Conservation (phyloP, 1,140 invertebrate genomes). For the Hypsibius dujardini region DNA sequence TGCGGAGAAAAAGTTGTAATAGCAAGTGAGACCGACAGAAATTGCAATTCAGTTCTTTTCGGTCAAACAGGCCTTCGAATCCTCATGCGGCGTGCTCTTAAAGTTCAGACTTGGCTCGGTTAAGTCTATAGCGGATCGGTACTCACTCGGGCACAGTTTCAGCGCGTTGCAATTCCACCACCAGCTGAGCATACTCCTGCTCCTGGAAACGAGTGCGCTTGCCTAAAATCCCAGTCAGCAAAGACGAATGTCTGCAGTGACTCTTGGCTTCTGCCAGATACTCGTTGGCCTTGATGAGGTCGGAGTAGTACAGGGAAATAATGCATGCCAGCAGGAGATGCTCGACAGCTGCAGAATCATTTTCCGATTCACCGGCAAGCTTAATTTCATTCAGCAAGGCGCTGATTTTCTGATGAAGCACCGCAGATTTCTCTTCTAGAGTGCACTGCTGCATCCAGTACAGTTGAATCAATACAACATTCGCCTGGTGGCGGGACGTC, state of each 20-base stretch:
- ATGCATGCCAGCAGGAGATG: neutral
- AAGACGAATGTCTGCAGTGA: neutral
- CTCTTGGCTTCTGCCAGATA: neutral
- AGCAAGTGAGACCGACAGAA: neutral
- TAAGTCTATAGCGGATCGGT: neutral
- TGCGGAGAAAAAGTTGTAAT: neutral
- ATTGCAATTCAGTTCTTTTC: neutral
- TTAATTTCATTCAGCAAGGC: too few relatives aligned
- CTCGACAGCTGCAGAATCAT: neutral
- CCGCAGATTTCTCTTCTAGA: neutral
- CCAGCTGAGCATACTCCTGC: slow-evolving; percentile 57
- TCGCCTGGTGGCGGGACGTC: too few relatives aligned
- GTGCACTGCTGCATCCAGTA: slow-evolving; percentile 11
- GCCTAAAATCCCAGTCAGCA: slow-evolving; percentile 49
- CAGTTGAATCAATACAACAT: neutral
- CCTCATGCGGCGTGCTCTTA: neutral
- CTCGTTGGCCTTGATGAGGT: neutral
- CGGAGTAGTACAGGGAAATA: neutral
- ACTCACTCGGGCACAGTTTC: neutral
- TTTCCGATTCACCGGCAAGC: neutral
- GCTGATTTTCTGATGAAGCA: neutral
- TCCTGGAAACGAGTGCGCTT: slow-evolving; percentile 73
- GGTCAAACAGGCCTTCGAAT: too few relatives aligned
- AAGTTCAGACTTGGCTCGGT: neutral
- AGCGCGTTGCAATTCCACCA: slow-evolving; percentile 41